phyloP scores from a whole-genome alignment of 2,113 vertebrate species.

The Pagrus major region DNA sequence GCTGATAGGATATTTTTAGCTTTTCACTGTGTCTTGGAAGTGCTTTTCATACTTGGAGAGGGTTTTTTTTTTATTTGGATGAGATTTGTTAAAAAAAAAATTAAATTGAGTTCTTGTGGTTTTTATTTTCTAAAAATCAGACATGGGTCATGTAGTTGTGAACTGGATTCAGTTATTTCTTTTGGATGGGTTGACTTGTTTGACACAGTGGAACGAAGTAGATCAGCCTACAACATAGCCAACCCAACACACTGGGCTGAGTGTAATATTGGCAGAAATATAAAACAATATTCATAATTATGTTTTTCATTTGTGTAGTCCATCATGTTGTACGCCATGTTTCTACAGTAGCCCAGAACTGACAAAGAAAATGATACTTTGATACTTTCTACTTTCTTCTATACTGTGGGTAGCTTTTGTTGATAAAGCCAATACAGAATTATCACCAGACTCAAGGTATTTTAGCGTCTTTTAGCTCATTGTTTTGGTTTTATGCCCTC shows the following conservation, averaged over 20 bases:
- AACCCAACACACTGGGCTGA: too few relatives aligned
- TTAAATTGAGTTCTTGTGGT: neutral
- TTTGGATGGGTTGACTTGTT: conserved; percentile 30
- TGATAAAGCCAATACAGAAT: neutral
- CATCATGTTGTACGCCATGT: too few relatives aligned
- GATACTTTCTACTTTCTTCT: too few relatives aligned
- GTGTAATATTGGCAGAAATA: too few relatives aligned
- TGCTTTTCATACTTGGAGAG: conserved; percentile 40
- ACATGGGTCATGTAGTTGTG: neutral
- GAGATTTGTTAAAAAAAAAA: conserved; percentile 20
- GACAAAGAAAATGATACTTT: too few relatives aligned
- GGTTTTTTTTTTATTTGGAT: conserved; percentile 7
- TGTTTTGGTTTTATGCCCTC: conserved; percentile 12
- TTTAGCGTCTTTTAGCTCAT: conserved; percentile 33
- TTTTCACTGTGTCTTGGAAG: conserved; percentile 20
- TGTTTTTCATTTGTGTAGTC: too few relatives aligned
- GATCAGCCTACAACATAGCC: conserved; percentile 15
- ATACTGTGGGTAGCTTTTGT: too few relatives aligned
- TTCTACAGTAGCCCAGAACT: too few relatives aligned
- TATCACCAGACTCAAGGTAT: neutral
- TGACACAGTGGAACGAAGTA: conserved; percentile 25
- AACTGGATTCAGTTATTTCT: conserved; percentile 19
- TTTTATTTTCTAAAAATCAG: neutral
- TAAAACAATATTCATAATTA: too few relatives aligned
- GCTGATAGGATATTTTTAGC: conserved; percentile 55